Conservation (phyloP, 2,888 invertebrate species). For the Drosophila trichaetosa region DNA sequence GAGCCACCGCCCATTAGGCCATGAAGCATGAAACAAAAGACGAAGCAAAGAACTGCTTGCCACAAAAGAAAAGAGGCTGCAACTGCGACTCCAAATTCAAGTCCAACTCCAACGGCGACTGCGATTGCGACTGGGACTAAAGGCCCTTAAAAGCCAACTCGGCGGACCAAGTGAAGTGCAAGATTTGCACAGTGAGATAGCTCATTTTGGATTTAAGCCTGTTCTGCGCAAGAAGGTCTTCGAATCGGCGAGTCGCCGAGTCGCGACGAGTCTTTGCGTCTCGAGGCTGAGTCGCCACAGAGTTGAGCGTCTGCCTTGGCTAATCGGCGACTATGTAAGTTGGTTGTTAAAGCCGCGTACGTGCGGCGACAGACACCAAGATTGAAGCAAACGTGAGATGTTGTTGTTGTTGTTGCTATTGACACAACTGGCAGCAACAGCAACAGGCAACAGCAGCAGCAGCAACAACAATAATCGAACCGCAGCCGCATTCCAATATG, state of each 20-base stretch:
- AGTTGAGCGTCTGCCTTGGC: constrained; percentile 66
- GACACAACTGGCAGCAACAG: constrained; percentile 44
- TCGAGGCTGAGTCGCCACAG: constrained; percentile 25
- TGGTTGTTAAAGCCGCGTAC: constrained; percentile 76
- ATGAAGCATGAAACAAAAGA: constrained; percentile 77
- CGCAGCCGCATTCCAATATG: constrained; percentile 76
- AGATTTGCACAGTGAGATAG: constrained; percentile 77
- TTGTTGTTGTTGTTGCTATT: constrained; percentile 30
- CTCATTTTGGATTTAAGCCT: constrained; percentile 70
- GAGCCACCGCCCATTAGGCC: constrained; percentile 73
- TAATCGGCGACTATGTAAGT: constrained; percentile 81
- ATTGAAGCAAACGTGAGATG: constrained; percentile 44
- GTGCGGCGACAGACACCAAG: constrained; percentile 74
- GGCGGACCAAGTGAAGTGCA: constrained; percentile 50
- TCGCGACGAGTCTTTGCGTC: neutral
- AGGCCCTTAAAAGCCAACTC: constrained; percentile 71
- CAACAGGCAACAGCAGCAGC: constrained; percentile 28
- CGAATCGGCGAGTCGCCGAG: constrained; percentile 11
- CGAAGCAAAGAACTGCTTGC: constrained; percentile 27
- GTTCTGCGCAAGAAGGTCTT: constrained; percentile 29
- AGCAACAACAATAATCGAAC: constrained; percentile 47
- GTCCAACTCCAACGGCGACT: neutral
- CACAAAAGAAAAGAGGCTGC: constrained; percentile 6
- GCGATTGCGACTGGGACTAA: constrained; percentile 24
- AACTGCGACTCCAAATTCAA: constrained; percentile 52